These are phyloP conservation scores for Hestina assimilis DNA, from an alignment of 1,140 invertebrate genomes.

Conservation along the genomic window DNA sequence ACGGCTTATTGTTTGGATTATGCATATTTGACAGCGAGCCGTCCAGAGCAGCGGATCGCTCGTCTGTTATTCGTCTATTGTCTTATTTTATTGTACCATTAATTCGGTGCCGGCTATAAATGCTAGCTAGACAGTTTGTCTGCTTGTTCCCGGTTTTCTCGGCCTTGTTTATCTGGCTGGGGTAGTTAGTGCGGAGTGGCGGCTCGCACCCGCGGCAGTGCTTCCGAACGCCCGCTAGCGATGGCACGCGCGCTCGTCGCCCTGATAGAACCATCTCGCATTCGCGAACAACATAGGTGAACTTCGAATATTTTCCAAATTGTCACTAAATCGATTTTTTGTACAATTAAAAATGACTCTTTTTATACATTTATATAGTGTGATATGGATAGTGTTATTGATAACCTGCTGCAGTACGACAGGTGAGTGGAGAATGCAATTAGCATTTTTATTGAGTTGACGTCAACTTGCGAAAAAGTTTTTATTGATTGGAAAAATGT, in stretches of 20 bases:
- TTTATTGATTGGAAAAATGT: constrained; percentile 32
- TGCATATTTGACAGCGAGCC: constrained; percentile 52
- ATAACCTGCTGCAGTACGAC: constrained; percentile 62
- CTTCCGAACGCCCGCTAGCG: constrained; percentile 54
- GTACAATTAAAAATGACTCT: constrained; percentile 62
- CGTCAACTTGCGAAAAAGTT: constrained; percentile 49
- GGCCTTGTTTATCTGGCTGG: constrained; percentile 72
- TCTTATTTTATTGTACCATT: constrained; percentile 70
- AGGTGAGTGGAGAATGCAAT: constrained; percentile 65
- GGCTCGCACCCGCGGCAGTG: constrained; percentile 66
- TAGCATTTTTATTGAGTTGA: constrained; percentile 66
- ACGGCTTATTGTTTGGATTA: constrained; percentile 44
- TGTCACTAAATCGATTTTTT: neutral
- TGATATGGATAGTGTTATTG: constrained; percentile 64
- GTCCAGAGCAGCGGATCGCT: constrained; percentile 42
- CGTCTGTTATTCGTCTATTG: constrained; percentile 64
- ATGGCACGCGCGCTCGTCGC: constrained; percentile 60
- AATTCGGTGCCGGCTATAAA: constrained; percentile 56
- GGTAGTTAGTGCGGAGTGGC: constrained; percentile 56
- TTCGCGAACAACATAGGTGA: constrained; percentile 52
- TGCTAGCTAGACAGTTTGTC: constrained; percentile 75
- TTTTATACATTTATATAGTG: constrained; percentile 76
- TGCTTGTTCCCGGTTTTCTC: constrained; percentile 70
- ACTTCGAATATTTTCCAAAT: constrained; percentile 27
- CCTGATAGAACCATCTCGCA: constrained; percentile 35